phyloP scores from a whole-genome alignment of 2,888 invertebrate genomes.

The Aspidiotus rigidus region DNA sequence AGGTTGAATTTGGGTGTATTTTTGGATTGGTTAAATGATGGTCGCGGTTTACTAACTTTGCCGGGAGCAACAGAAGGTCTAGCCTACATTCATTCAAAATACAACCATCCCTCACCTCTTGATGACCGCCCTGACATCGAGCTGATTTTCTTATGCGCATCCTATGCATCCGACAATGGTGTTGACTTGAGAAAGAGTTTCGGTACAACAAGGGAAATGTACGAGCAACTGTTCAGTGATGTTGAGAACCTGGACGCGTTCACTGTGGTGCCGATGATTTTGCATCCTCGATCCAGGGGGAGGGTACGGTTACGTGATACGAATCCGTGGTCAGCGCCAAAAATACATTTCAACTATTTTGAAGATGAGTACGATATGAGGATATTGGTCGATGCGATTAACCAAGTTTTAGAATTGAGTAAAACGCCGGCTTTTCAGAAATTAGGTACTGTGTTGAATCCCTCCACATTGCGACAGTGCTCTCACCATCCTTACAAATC shows the following conservation, averaged over 20 bases:
- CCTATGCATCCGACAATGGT: conserved; percentile 51
- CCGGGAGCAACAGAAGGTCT: conserved; percentile 53
- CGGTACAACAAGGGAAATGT: conserved; percentile 45
- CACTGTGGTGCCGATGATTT: conserved; percentile 49
- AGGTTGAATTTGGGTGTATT: conserved; percentile 34
- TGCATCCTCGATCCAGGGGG: conserved; percentile 52
- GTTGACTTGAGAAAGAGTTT: conserved; percentile 45
- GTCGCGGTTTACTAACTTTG: conserved; percentile 45
- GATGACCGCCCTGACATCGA: conserved; percentile 57
- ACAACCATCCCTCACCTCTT: conserved; percentile 45
- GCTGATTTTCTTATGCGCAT: conserved; percentile 55
- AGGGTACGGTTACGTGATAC: conserved; percentile 44
- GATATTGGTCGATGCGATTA: conserved; percentile 38
- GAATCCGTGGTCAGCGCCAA: conserved; percentile 47
- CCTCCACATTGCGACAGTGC: conserved; percentile 50
- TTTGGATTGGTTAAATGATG: conserved; percentile 36
- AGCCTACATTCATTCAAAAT: conserved; percentile 52
- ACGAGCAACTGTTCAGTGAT: conserved; percentile 45
- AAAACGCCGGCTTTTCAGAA: conserved; percentile 37
- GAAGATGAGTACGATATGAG: conserved; percentile 43
- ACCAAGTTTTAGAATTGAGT: conserved; percentile 36
- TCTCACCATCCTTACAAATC: conserved; percentile 47
- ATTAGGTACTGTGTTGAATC: conserved; percentile 45
- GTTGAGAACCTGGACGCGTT: conserved; percentile 47
- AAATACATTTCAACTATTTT: conserved; percentile 49